Conservation (phyloP, 2,113 vertebrate species). For the Gavia stellata region DNA sequence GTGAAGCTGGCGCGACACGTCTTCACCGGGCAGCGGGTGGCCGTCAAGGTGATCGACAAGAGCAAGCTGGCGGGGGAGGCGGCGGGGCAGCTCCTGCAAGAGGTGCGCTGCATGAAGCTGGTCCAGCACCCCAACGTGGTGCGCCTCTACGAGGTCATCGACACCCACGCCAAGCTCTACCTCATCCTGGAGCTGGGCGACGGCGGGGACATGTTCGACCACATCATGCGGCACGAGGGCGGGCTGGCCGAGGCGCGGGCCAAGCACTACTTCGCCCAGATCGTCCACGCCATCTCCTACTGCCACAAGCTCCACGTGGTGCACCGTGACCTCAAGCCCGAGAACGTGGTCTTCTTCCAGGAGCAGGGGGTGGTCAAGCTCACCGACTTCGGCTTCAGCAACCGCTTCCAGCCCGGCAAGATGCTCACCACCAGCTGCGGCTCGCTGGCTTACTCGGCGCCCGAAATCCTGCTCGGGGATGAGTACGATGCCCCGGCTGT, state of each 20-base stretch:
- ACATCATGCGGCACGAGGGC: slow-evolving; percentile 84
- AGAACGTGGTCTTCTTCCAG: slow-evolving; percentile 89
- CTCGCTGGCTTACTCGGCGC: slow-evolving; percentile 85
- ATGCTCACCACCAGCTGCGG: slow-evolving; percentile 89
- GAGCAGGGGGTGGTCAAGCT: slow-evolving; percentile 86
- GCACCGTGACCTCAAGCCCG: slow-evolving; percentile 87
- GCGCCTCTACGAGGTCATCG: slow-evolving; percentile 86
- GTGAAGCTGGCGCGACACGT: slow-evolving; percentile 85
- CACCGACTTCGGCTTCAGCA: slow-evolving; percentile 89
- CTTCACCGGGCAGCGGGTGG: slow-evolving; percentile 83
- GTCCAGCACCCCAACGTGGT: slow-evolving; percentile 91
- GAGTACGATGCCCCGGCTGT: slow-evolving; percentile 87
- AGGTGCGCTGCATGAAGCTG: slow-evolving; percentile 89
- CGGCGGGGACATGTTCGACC: slow-evolving; percentile 87
- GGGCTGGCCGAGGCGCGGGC: slow-evolving; percentile 78
- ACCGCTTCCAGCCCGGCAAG: slow-evolving; percentile 83
- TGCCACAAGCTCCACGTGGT: slow-evolving; percentile 88
- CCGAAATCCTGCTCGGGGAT: slow-evolving; percentile 86
- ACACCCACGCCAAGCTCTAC: slow-evolving; percentile 87
- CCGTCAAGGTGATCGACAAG: slow-evolving; percentile 90
- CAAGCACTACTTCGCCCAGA: slow-evolving; percentile 86
- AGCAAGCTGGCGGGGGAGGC: slow-evolving; percentile 80
- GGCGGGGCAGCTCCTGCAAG: slow-evolving; percentile 82
- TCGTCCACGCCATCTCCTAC: slow-evolving; percentile 83
- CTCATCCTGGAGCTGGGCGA: slow-evolving; percentile 88